Base-by-base conservation (phyloP, 2,888 invertebrate species). In the Scelioninae gen. 2 region DNA sequence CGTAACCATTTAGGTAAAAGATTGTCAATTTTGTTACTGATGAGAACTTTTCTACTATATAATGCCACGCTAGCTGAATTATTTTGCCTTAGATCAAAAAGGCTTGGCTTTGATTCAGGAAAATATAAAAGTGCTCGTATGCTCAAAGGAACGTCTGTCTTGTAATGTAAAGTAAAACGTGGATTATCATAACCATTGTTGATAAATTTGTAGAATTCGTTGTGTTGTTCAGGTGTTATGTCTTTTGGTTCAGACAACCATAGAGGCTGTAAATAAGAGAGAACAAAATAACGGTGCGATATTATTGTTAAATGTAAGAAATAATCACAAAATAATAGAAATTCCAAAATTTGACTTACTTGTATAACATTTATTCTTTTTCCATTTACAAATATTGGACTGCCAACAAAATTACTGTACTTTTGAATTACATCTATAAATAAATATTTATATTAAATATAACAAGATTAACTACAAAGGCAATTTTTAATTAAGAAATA, bases 361-460 rank as follows among this genome's bases (percentile, higher is more conserved):
- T 93, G 92, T 45, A 97, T 92, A 48, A 93, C 92, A 86, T 98
- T 98, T 0, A 93, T 92, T 85, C 92, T 92, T 78, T 93, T 92
- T 70, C 96, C 95, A 87, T 98, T 98, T 16, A 98, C 88, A 79
- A 90, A 93, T 81, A 99, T 96, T 0, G 97, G 95, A 79, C 94
- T 94, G 28, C 96, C 95, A 41, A 99, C 96, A 85, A 98, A 98
- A 86, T 97, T 98, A 85, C 97, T 98, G 88, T 98, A 98, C 84
- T 97, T 97, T 83, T 94, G 93, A 15, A 98, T 94, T 41, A 98
- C 92, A 76, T 89, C 94, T 93, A 87, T 55, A 88, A 89, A 28
- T 63, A 55, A 50, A 46, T n/a, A 33, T 33, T 33, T 33, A 1
- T 33, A 33, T 33, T 0, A 2, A n/a, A n/a, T n/a, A n/a, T n/a